These are phyloP conservation scores for Apotomis turbidana DNA, from an alignment of 2,888 invertebrate genomes.

Conservation along the genomic window DNA sequence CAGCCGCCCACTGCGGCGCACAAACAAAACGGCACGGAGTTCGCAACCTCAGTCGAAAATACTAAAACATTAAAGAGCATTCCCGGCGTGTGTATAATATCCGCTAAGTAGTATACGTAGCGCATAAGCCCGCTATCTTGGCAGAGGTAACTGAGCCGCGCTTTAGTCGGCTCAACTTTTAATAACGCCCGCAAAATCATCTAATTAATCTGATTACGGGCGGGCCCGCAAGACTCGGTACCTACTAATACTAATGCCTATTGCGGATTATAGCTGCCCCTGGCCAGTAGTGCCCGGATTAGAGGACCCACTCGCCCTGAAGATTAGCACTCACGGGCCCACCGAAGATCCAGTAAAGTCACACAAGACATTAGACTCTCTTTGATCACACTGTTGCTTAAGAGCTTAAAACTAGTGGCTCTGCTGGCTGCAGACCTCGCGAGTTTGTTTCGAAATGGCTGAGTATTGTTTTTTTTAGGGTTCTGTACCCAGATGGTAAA, in stretches of 20 bases:
- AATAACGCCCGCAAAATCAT: constrained; percentile 81
- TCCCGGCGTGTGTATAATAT: constrained; percentile 78
- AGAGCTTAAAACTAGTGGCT: constrained; percentile 21
- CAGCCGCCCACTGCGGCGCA: constrained; percentile 79
- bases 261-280: constrained; percentile 66
- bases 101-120: constrained; percentile 75
- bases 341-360: constrained; percentile 54
- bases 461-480: too few relatives aligned
- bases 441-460: too few relatives aligned
- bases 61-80: constrained; percentile 82
- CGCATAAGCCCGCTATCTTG: constrained; percentile 79
- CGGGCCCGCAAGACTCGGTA: constrained; percentile 70
- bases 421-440: too few relatives aligned
- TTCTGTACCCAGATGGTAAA: too few relatives aligned
- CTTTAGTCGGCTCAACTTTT: constrained; percentile 80
- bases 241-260: constrained; percentile 72
- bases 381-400: constrained; percentile 51
- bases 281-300: constrained; percentile 73
- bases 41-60: constrained; percentile 83
- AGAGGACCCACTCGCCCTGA: constrained; percentile 59
- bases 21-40: constrained; percentile 80
- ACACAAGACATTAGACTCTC: constrained; percentile 53
- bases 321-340: constrained; percentile 50
- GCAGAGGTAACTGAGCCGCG: constrained; percentile 73
- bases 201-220: constrained; percentile 82